These are phyloP conservation scores for Platorchestia sp. DNA, from an alignment of 1,140 invertebrate species.

Conservation along the genomic window DNA sequence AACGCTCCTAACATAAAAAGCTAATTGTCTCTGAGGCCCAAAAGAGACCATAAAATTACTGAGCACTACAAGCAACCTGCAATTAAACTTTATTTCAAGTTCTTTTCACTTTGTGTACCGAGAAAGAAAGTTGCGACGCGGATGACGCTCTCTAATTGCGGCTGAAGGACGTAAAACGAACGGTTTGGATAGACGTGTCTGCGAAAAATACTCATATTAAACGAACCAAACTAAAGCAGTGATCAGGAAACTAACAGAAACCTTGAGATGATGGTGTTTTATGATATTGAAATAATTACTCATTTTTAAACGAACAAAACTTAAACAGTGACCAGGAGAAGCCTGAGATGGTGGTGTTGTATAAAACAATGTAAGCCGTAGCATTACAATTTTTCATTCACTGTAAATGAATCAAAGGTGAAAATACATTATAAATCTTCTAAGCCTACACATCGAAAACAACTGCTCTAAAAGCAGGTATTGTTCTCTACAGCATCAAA, in stretches of 20 bases:
- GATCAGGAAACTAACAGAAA: background rate
- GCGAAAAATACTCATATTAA: background rate
- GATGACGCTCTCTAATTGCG: background rate
- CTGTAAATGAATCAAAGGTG: no score
- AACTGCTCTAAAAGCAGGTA: no score
- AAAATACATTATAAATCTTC: no score
- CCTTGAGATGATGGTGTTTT: background rate
- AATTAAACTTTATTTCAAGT: conserved; percentile 28
- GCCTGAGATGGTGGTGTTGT: no score
- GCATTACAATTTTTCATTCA: no score
- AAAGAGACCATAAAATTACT: background rate
- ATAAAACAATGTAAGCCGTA: no score
- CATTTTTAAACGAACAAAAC: no score
- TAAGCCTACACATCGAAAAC: no score
- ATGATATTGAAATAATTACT: no score
- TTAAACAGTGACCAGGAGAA: no score
- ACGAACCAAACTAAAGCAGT: background rate
- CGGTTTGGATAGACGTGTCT: background rate
- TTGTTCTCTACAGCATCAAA: no score
- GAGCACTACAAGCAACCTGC: background rate
- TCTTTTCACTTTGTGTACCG: background rate
- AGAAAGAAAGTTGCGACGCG: background rate
- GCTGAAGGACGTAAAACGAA: background rate
- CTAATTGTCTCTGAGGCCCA: background rate
- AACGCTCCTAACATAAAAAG: background rate